A percentile compares a stretch with the other conserved stretches of the same genome.
phyloP scores from a whole-genome alignment of 2,113 vertebrate species.

The Phyllostomus discolor region DNA sequence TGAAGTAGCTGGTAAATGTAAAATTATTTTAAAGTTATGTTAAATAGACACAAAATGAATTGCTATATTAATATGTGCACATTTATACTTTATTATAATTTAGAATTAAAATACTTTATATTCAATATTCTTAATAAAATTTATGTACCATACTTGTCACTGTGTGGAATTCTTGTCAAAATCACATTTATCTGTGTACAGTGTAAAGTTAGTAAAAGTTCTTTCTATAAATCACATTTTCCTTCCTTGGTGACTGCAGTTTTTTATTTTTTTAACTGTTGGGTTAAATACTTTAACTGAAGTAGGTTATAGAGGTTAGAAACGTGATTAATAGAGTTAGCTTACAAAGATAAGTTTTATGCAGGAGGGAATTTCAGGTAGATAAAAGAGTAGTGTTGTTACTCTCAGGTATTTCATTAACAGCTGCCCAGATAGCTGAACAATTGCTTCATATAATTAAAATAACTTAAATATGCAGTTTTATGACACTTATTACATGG shows the following conservation, averaged over 20 bases:
- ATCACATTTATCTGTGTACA: conserved; percentile 42
- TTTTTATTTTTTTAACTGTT: not conserved
- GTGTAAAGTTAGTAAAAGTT: not conserved
- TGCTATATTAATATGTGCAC: conserved; percentile 63
- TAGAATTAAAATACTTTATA: conserved; percentile 60
- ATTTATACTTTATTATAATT: conserved; percentile 61
- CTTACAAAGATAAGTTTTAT: conserved; percentile 28
- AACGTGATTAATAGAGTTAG: conserved; percentile 6
- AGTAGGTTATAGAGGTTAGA: not conserved
- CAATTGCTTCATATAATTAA: conserved; percentile 29
- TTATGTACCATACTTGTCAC: conserved; percentile 34
- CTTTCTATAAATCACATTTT: conserved; percentile 41
- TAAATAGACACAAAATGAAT: conserved; percentile 59
- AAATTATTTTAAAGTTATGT: conserved; percentile 48
- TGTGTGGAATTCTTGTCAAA: conserved; percentile 28
- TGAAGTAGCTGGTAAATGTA: conserved; percentile 55
- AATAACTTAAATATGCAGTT: conserved; percentile 54
- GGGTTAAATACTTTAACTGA: conserved; percentile 23
- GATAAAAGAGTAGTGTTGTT: conserved; percentile 66
- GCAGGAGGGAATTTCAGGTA: conserved; percentile 49
- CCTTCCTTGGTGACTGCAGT: not conserved
- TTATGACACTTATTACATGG: conserved; percentile 10
- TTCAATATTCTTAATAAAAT: conserved; percentile 50
- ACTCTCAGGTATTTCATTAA: conserved; percentile 46
- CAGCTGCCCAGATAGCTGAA: conserved; percentile 51